These are phyloP conservation scores for Pharmacophagus antenor DNA, from an alignment of 2,888 invertebrate genomes.

Conservation along the genomic window DNA sequence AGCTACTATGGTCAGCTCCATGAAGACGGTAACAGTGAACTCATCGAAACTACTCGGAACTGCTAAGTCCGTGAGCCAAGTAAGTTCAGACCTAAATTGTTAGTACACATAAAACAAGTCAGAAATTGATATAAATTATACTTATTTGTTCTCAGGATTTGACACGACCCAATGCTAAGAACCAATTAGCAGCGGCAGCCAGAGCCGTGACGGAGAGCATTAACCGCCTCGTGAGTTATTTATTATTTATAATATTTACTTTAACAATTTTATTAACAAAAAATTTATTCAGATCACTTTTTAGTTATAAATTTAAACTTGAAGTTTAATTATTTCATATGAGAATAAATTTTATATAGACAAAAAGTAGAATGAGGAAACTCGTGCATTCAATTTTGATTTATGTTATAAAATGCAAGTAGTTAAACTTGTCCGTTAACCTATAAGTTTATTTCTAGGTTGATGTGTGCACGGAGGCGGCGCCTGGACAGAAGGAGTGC, in stretches of 20 bases:
- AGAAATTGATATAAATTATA: neutral
- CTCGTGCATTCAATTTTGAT: neutral
- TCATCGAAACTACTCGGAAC: slow-evolving; percentile 92
- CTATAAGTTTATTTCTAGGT: slow-evolving; percentile 46
- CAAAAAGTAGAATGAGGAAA: no score
- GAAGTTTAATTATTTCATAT: no score
- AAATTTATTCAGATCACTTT: no score
- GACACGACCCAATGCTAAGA: slow-evolving; percentile 93
- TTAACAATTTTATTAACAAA: no score
- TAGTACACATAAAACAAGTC: no score
- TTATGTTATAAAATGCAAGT: neutral
- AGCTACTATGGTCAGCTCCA: slow-evolving; percentile 90
- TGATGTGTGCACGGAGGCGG: slow-evolving; percentile 92
- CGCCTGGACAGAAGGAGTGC: slow-evolving; percentile 98
- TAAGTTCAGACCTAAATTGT: slow-evolving; percentile 34
- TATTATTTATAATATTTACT: neutral
- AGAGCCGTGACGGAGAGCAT: slow-evolving; percentile 95
- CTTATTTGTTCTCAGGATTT: slow-evolving; percentile 81
- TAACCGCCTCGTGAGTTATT: slow-evolving; percentile 87
- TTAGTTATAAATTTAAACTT: no score
- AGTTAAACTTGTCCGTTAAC: neutral
- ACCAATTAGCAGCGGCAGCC: slow-evolving; percentile 92
- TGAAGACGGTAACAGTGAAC: slow-evolving; percentile 92
- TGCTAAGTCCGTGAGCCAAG: slow-evolving; percentile 92
- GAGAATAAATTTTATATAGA: no score